phyloP scores from a whole-genome alignment of 2,888 invertebrate genomes.

The Rhingia rostrata region DNA sequence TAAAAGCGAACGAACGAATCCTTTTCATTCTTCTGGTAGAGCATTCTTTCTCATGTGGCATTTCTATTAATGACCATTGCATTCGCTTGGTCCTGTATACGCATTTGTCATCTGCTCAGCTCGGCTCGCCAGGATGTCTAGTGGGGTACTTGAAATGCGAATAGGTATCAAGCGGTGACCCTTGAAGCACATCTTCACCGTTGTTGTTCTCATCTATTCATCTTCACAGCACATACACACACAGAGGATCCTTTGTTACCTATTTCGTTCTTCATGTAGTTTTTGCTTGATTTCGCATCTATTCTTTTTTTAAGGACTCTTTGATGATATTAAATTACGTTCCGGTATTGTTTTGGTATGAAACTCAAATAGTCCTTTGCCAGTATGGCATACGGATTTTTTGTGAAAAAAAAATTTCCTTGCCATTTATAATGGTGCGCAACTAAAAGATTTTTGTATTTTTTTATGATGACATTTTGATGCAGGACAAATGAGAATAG shows the following conservation, averaged over 20 bases:
- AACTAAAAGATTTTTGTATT: slow-evolving; percentile 59
- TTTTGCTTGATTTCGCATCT: slow-evolving; percentile 49
- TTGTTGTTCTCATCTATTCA: neutral
- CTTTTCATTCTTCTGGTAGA: slow-evolving; percentile 50
- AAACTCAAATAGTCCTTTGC: slow-evolving; percentile 15
- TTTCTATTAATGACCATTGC: slow-evolving; percentile 65
- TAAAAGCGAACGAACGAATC: slow-evolving; percentile 47
- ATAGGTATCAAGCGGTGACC: slow-evolving; percentile 63
- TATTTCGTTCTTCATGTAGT: slow-evolving; percentile 13
- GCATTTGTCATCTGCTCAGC: slow-evolving; percentile 51
- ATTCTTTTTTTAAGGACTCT: slow-evolving; percentile 54
- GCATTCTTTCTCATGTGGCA: slow-evolving; percentile 61
- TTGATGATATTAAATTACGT: slow-evolving; percentile 56
- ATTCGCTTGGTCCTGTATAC: slow-evolving; percentile 37
- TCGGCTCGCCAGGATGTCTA: slow-evolving; percentile 68
- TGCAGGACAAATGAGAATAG: slow-evolving; percentile 53
- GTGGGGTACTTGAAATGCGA: slow-evolving; percentile 59
- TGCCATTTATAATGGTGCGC: slow-evolving; percentile 11
- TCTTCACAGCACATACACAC: slow-evolving; percentile 4
- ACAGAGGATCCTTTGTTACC: slow-evolving; percentile 49
- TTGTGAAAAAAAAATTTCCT: slow-evolving; percentile 19
- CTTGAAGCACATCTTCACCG: slow-evolving; percentile 52
- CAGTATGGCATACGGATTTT: slow-evolving; percentile 7
- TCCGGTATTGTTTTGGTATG: slow-evolving; percentile 47
- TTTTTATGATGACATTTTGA: slow-evolving; percentile 69